Evolutionary conservation across 2,888 invertebrate genomes (phyloP).

Genomic region (Chaetogeoica ovagalla): DNA sequence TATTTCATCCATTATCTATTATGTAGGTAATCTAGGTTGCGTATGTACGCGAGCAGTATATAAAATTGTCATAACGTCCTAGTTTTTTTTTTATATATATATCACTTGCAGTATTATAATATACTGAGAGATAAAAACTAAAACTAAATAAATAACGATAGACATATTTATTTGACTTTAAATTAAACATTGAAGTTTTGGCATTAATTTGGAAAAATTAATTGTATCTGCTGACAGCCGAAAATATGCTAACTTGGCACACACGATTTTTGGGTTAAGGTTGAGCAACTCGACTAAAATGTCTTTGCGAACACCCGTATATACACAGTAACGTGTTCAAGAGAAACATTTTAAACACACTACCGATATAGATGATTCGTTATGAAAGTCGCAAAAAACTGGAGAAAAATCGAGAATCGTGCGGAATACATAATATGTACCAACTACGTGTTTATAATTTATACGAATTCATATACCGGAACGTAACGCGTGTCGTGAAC

Average conservation of each 20-base stretch:
- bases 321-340: neutral
- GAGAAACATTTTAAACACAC: neutral
- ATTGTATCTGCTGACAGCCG: constrained; percentile 21
- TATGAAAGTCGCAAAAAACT: too few species aligned
- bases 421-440: too few species aligned
- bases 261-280: constrained; percentile 36
- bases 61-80: too few species aligned
- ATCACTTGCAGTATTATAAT: too few species aligned
- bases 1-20: too few species aligned
- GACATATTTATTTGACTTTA: constrained; percentile 11
- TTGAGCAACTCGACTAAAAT: neutral
- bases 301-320: neutral
- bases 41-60: too few species aligned
- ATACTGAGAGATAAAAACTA: neutral
- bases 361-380: neutral
- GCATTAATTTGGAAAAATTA: constrained; percentile 18
- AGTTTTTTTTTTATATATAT: too few species aligned
- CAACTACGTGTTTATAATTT: too few species aligned
- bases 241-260: constrained; percentile 20
- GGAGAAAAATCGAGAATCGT: too few species aligned
- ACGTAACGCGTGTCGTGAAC: too few species aligned
- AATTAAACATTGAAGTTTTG: constrained; percentile 17
- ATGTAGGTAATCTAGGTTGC: too few species aligned
- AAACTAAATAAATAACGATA: neutral
- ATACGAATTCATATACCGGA: too few species aligned